Evolutionary conservation across 2,113 vertebrate genomes (phyloP).

Genomic region (Callaeas wilsoni): DNA sequence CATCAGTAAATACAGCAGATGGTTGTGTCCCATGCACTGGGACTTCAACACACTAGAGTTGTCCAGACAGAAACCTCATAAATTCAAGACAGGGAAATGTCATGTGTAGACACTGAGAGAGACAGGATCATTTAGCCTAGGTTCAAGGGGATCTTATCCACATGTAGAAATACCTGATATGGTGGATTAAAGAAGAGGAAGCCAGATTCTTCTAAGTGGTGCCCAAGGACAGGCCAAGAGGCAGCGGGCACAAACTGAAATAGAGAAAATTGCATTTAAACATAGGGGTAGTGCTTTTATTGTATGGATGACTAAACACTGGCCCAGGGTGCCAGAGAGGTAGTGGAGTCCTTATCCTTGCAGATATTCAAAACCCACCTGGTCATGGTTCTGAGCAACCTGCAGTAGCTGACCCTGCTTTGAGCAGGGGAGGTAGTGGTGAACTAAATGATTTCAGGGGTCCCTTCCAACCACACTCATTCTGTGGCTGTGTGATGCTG

Average conservation of each 20-base stretch:
- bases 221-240: background rate
- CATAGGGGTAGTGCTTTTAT: background rate
- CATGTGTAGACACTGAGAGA: background rate
- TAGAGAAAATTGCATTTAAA: background rate
- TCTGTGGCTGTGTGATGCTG: background rate
- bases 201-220: background rate
- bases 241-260: background rate
- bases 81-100: background rate
- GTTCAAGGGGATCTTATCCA: background rate
- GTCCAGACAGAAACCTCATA: background rate
- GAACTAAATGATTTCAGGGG: background rate
- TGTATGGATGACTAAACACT: background rate
- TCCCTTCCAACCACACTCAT: background rate
- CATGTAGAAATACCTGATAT: background rate
- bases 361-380: background rate
- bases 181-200: background rate
- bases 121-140: background rate
- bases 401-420: background rate
- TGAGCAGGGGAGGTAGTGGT: background rate
- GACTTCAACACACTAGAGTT: background rate
- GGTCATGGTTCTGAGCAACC: background rate
- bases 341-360: background rate
- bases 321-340: background rate
- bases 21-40: background rate
- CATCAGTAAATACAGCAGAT: background rate